A percentile compares a stretch with the other conserved stretches of the same genome.
These are phyloP conservation scores for Willisornis vidua DNA, from an alignment of 2,113 vertebrate species.

Conservation along the genomic window DNA sequence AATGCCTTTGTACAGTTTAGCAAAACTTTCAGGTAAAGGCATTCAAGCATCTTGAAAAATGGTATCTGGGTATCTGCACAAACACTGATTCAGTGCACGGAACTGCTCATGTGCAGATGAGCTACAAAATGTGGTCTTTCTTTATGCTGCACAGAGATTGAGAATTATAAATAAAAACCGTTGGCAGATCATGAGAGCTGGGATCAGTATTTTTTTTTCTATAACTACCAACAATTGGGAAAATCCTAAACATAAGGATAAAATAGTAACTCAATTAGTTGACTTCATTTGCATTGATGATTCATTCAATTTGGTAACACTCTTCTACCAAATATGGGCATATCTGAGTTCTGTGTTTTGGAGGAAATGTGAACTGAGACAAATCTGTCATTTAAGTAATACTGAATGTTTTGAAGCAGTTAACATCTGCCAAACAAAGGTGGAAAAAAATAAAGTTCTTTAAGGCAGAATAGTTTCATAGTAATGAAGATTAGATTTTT, in stretches of 20 bases:
- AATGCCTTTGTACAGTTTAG: not conserved
- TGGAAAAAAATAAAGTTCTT: not conserved
- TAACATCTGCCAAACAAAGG: not conserved
- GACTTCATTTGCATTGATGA: constrained; percentile 40
- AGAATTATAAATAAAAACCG: not conserved
- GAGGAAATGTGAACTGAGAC: not conserved
- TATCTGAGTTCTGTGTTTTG: not conserved
- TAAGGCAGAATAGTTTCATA: not conserved
- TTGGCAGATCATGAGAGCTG: not conserved
- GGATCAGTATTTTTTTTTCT: not conserved
- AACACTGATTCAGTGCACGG: not conserved
- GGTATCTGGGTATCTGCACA: not conserved
- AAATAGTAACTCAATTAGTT: constrained; percentile 2
- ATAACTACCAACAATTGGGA: not conserved
- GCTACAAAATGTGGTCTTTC: not conserved
- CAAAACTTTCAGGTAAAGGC: not conserved
- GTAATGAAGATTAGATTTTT: not conserved
- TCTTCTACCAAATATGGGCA: not conserved
- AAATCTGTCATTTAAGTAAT: not conserved
- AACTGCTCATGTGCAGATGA: not conserved
- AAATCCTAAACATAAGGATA: not conserved
- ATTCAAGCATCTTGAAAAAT: not conserved
- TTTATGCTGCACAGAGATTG: not conserved
- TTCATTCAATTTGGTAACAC: constrained; percentile 1
- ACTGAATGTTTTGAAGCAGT: not conserved